Evolutionary conservation across 2,113 vertebrate species (phyloP).

Genomic region (Eclectus roratus): DNA sequence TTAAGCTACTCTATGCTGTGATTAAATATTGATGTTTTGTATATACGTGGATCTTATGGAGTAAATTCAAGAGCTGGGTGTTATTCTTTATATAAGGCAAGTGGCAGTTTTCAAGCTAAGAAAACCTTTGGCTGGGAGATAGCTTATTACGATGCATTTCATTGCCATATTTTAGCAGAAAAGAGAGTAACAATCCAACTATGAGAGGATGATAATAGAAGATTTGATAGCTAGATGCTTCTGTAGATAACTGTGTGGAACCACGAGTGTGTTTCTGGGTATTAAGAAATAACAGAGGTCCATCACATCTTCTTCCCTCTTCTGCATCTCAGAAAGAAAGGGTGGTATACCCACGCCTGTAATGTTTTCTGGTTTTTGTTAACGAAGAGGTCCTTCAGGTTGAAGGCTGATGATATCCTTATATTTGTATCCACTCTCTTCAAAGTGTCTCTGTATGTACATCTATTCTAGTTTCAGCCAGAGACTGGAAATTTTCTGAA

Average conservation of each 20-base stretch:
- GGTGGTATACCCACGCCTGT: background rate
- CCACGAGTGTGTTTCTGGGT: fast-evolving
- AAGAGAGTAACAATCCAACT: background rate
- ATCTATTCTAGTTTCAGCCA: background rate
- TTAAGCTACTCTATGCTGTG: background rate
- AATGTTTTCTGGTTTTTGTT: background rate
- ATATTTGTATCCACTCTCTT: background rate
- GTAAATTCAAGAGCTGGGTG: background rate
- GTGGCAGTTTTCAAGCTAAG: background rate
- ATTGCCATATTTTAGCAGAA: background rate
- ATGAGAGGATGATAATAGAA: background rate
- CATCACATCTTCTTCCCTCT: background rate
- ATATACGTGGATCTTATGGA: background rate
- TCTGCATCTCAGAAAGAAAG: background rate
- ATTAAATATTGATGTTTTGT: background rate
- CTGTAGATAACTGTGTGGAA: background rate
- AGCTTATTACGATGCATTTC: background rate
- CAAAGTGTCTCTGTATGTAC: background rate
- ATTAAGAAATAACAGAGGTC: background rate
- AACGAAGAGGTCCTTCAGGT: background rate
- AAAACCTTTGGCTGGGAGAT: background rate
- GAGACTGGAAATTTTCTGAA: background rate
- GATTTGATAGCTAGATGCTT: background rate
- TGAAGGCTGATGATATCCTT: background rate
- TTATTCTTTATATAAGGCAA: background rate